phyloP scores from a whole-genome alignment of 1,140 invertebrate genomes.

The Lamellibrachia luymesi region DNA sequence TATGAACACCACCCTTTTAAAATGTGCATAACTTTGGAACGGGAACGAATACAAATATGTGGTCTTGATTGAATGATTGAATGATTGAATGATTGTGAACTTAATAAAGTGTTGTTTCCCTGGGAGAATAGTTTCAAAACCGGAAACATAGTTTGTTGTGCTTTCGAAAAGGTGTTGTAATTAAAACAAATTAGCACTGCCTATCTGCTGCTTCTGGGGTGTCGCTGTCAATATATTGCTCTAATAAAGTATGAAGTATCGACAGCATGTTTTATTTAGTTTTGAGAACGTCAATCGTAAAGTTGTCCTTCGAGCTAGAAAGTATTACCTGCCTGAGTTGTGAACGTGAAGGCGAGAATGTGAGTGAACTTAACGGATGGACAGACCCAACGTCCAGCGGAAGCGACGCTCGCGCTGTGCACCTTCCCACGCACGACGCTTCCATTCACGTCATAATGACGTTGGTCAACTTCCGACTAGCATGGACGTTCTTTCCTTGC shows the following conservation, averaged over 20 bases:
- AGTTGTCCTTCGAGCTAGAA: not conserved
- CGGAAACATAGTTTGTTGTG: no score
- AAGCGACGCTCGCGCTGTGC: not conserved
- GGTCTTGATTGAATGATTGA: not conserved
- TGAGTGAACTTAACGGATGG: not conserved
- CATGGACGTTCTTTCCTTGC: not conserved
- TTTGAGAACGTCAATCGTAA: no score
- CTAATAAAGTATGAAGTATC: no score
- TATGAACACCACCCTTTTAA: no score
- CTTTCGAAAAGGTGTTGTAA: no score
- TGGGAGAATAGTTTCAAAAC: no score
- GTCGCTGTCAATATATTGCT: no score
- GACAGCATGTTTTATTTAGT: no score
- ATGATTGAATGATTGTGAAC: not conserved
- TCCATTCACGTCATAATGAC: not conserved
- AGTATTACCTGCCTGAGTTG: not conserved
- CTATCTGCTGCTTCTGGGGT: not conserved
- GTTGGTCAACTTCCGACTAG: not conserved
- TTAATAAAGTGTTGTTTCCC: not conserved
- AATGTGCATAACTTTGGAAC: no score
- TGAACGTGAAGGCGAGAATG: not conserved
- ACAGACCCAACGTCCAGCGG: not conserved
- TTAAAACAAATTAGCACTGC: no score
- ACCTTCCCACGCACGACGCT: not conserved
- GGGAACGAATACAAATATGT: no score